Evolutionary conservation across 2,888 invertebrate genomes (phyloP), one percentile per base, ranked within the genome.

Genomic region (Cheilosia vulpina): DNA sequence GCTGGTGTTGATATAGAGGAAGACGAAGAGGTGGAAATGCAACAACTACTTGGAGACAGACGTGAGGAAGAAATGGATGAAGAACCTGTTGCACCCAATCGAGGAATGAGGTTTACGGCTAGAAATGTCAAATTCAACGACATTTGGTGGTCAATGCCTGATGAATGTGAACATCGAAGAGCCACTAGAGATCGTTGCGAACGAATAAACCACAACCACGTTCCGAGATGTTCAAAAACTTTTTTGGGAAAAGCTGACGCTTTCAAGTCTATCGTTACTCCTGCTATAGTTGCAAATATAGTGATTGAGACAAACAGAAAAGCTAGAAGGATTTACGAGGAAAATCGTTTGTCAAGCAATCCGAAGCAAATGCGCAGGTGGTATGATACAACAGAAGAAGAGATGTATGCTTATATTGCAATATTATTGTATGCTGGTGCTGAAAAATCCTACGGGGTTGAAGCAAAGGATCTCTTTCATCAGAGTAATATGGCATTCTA

Each of bases 341-440:
- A 27, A 24, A 71, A 72, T 53, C 34, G 43, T 15, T 55, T 41
- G 5, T 52, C 43, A 13, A 27, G 31, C 4, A n/a, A 62, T 17
- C 62, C 60, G 38, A 52, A 24, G 53, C 19, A 43, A 52, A 53
- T 63, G 53, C 38, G 50, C 7, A 6, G 58, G 6, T 62, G 72
- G 72, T 27, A 45, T 27, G 62, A 72, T 31, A 62, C 47, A 34
- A 21, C 50, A 15, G 41, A 52, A n/a, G 62, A 72, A 11, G 69
- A 58, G 24, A 34, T 57, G 24, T 52, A 38, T 68, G 53, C 43
- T 7, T 27, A 60, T 17, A n/a, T 72, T 47, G 53, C 50, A 11
- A 73, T 65, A 63, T 65, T 63, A 38, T 17, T 63, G 38, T 63
- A 63, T 34, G 73, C 63, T 52, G 38, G 50, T 62, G 55, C 52